A percentile compares a stretch with the other conserved stretches of the same genome.
Evolutionary conservation across 2,888 invertebrate genomes (phyloP).

Genomic region (Sarcophaga subvicina): DNA sequence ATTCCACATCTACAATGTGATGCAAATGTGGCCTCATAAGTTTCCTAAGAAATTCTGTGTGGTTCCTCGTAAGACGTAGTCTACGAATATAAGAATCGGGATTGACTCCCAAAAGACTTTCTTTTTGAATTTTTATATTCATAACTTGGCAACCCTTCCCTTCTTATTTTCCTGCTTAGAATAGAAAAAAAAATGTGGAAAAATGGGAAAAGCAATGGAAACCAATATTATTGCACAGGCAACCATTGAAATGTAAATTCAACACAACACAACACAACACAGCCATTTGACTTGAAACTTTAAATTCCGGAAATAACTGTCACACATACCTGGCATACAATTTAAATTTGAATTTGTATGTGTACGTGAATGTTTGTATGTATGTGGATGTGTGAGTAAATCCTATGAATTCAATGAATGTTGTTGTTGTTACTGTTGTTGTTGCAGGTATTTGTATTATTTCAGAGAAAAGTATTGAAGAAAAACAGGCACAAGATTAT

Average conservation of each 20-base stretch:
- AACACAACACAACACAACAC: constrained; percentile 55
- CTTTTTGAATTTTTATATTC: background rate
- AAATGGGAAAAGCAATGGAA: background rate
- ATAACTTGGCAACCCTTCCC: constrained; percentile 19
- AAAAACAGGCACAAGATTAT: constrained; percentile 41
- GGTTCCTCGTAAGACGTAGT: too few relatives aligned
- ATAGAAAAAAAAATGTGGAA: background rate
- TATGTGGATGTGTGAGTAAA: background rate
- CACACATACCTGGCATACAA: constrained; percentile 53
- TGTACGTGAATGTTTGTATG: background rate
- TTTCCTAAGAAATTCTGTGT: too few relatives aligned
- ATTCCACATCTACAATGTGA: too few relatives aligned
- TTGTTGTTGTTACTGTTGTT: background rate
- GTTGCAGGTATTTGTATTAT: too few relatives aligned
- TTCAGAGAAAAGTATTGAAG: background rate
- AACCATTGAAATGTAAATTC: constrained; percentile 55
- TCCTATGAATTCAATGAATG: constrained; percentile 38
- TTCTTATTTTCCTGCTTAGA: too few relatives aligned
- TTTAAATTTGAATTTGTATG: constrained; percentile 5
- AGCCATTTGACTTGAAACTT: constrained; percentile 42
- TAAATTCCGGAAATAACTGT: constrained; percentile 49
- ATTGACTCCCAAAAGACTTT: too few relatives aligned
- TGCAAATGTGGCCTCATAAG: too few relatives aligned
- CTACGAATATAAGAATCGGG: too few relatives aligned
- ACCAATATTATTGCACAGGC: background rate